These are phyloP conservation scores for Antitype chi DNA, from an alignment of 2,888 invertebrate genomes.

Conservation along the genomic window DNA sequence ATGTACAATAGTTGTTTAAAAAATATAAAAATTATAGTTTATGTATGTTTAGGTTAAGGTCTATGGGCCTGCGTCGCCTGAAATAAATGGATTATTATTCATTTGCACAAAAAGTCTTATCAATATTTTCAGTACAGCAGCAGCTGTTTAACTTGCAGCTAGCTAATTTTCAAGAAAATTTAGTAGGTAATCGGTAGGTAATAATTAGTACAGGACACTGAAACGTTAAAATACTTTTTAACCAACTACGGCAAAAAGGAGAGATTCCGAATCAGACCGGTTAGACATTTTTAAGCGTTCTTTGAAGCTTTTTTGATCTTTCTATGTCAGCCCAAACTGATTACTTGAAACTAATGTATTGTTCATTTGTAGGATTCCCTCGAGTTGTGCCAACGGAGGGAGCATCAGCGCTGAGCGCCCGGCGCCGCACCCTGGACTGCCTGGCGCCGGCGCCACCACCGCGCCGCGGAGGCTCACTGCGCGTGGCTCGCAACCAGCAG, in stretches of 20 bases:
- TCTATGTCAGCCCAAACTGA: neutral
- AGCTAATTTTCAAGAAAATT: neutral
- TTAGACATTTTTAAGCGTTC: neutral
- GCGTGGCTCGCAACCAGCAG: conserved; percentile 90
- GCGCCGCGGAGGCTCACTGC: conserved; percentile 91
- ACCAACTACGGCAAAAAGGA: neutral
- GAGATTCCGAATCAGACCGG: neutral
- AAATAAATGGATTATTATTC: too few relatives aligned
- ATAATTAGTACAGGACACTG: neutral
- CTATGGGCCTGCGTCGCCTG: too few relatives aligned
- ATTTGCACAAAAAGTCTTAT: neutral
- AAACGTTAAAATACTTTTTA: neutral
- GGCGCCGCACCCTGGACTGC: conserved; percentile 92
- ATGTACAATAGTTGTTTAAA: too few relatives aligned
- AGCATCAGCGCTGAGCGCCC: conserved; percentile 88
- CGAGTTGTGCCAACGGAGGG: conserved; percentile 94
- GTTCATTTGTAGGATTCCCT: conserved; percentile 90
- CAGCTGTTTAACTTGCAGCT: neutral
- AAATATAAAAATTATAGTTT: too few relatives aligned
- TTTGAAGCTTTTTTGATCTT: neutral
- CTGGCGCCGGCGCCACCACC: conserved; percentile 88
- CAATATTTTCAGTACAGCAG: neutral
- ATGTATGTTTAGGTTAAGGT: too few relatives aligned
- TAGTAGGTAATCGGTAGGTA: neutral
- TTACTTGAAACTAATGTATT: neutral